Evolutionary conservation across 2,113 vertebrate species (phyloP).

Genomic region (Nyctereutes procyonoides): DNA sequence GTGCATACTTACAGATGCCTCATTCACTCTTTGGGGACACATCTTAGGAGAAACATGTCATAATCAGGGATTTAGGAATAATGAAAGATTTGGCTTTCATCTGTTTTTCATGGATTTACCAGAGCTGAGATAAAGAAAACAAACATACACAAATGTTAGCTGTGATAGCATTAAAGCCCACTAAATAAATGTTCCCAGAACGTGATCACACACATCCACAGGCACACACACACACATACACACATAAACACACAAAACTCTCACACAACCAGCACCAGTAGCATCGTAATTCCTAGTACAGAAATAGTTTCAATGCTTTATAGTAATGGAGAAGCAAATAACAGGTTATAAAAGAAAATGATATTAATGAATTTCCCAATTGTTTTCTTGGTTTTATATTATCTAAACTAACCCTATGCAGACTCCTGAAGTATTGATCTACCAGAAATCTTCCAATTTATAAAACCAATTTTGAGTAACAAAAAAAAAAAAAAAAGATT

Average conservation of each 20-base stretch:
- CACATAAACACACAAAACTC: neutral
- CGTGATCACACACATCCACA: neutral
- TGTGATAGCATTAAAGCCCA: constrained; percentile 57
- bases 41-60: constrained; percentile 66
- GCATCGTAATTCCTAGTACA: neutral
- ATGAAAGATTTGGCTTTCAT: constrained; percentile 77
- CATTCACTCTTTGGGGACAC: constrained; percentile 69
- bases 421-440: neutral
- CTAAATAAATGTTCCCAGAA: constrained; percentile 52
- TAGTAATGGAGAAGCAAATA: constrained; percentile 19
- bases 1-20: constrained; percentile 66
- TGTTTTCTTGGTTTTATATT: neutral
- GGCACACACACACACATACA: neutral
- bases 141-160: constrained; percentile 74
- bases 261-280: neutral
- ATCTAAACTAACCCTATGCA: neutral
- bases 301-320: neutral
- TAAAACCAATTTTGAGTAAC: neutral
- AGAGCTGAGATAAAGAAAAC: constrained; percentile 72
- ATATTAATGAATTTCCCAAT: neutral
- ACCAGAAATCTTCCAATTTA: neutral
- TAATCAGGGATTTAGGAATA: constrained; percentile 76
- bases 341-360: neutral
- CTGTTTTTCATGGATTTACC: constrained; percentile 74
- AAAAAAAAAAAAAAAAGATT: neutral